phyloP scores from a whole-genome alignment of 2,113 vertebrate species.

The Urocynchramus pylzowi region DNA sequence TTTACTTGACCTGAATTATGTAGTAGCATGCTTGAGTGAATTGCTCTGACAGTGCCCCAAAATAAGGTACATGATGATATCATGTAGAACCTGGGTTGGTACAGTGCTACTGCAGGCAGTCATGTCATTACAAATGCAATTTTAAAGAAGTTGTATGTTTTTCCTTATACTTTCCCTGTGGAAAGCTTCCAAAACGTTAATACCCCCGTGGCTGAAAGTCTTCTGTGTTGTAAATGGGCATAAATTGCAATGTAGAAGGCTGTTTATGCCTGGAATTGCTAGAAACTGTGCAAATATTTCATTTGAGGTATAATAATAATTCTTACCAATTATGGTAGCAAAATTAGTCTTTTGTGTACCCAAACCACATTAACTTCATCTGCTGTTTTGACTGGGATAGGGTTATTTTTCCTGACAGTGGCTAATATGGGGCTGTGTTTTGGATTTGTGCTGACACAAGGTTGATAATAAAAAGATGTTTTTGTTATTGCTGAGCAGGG shows the following conservation, averaged over 20 bases:
- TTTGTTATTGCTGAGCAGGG: neutral
- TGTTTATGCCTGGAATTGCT: neutral
- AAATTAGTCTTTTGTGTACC: neutral
- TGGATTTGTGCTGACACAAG: neutral
- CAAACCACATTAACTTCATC: neutral
- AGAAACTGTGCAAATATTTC: neutral
- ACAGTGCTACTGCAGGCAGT: neutral
- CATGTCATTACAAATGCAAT: fast-evolving
- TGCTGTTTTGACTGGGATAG: neutral
- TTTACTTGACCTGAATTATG: neutral
- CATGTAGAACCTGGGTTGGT: neutral
- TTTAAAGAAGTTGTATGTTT: neutral
- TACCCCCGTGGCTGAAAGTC: neutral
- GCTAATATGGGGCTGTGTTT: neutral
- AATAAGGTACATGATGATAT: neutral
- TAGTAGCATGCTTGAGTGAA: neutral
- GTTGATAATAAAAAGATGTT: neutral
- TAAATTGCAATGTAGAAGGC: neutral
- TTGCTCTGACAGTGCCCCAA: neutral
- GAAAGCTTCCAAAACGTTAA: neutral
- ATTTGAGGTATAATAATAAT: neutral
- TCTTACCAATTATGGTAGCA: neutral
- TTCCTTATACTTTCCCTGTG: neutral
- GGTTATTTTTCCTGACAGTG: neutral
- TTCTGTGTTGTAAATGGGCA: neutral